Evolutionary conservation across 1,140 invertebrate species (phyloP).

Genomic region (Potamilus streckersoni): DNA sequence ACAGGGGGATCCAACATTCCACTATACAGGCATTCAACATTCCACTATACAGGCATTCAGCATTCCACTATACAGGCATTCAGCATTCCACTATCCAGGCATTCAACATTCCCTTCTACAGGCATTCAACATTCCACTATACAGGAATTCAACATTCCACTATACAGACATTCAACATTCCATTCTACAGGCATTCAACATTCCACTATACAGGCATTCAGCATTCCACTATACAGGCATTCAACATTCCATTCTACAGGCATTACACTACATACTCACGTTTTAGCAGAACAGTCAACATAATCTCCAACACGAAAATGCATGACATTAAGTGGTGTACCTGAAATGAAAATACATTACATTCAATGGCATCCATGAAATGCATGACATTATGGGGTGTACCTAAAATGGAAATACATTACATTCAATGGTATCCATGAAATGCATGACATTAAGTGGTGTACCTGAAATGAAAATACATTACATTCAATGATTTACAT

Average conservation of each 20-base stretch:
- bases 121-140: not conserved
- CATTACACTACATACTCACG: constrained; percentile 75
- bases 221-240: not conserved
- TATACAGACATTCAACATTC: too few species aligned
- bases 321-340: constrained; percentile 86
- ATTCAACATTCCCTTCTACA: not conserved
- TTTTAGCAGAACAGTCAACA: constrained; percentile 91
- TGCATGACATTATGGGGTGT: not conserved
- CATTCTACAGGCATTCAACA: not conserved
- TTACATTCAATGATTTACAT: too few species aligned
- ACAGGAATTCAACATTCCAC: not conserved
- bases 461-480: too few species aligned
- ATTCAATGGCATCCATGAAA: constrained; percentile 82
- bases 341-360: constrained; percentile 50
- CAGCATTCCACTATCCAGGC: not conserved
- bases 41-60: too few species aligned
- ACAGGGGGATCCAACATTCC: too few species aligned
- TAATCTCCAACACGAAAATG: constrained; percentile 94
- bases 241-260: not conserved
- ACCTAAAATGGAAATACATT: too few species aligned
- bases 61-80: too few species aligned
- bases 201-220: not conserved
- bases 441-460: too few species aligned
- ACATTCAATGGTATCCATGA: too few species aligned
- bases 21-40: too few species aligned